These are phyloP conservation scores for Rhyzopertha dominica DNA, from an alignment of 1,140 invertebrate species.

Conservation along the genomic window DNA sequence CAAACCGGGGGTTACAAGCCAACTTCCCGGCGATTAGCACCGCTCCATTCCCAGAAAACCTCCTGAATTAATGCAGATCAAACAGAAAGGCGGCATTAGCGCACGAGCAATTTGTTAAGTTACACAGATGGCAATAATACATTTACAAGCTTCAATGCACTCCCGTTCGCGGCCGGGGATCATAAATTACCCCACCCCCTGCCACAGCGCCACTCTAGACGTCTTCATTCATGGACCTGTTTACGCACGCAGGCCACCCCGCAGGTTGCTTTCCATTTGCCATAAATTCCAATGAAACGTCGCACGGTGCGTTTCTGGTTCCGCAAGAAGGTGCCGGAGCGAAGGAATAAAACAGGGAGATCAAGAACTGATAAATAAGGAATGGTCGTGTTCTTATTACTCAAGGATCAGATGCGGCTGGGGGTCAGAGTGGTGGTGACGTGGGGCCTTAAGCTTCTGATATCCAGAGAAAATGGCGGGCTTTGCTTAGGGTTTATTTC, in stretches of 20 bases:
- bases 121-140: conserved; percentile 35
- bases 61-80: conserved; percentile 14
- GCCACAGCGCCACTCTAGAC: conserved; percentile 9
- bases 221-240: conserved; percentile 32
- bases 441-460: no score
- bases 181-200: conserved; percentile 35
- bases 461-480: no score
- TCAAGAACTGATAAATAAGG: conserved; percentile 18
- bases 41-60: conserved; percentile 9
- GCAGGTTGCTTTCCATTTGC: conserved; percentile 26
- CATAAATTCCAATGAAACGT: conserved; percentile 38
- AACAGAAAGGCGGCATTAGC: conserved; percentile 22
- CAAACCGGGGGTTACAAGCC: no score
- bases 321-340: conserved; percentile 8
- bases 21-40: no score
- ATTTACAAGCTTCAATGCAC: conserved; percentile 39
- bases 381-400: conserved; percentile 17
- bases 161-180: conserved; percentile 34
- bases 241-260: conserved; percentile 21
- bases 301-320: conserved; percentile 17
- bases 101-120: conserved; percentile 32
- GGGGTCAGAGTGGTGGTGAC: no score
- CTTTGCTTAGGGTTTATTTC: no score
- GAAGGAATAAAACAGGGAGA: conserved; percentile 16
- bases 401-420: no score